Percentiles rank a stretch among this genome's conserved stretches.
Evolutionary conservation across 2,888 invertebrate species (phyloP).

Genomic region (Drosophila heteroneura): DNA sequence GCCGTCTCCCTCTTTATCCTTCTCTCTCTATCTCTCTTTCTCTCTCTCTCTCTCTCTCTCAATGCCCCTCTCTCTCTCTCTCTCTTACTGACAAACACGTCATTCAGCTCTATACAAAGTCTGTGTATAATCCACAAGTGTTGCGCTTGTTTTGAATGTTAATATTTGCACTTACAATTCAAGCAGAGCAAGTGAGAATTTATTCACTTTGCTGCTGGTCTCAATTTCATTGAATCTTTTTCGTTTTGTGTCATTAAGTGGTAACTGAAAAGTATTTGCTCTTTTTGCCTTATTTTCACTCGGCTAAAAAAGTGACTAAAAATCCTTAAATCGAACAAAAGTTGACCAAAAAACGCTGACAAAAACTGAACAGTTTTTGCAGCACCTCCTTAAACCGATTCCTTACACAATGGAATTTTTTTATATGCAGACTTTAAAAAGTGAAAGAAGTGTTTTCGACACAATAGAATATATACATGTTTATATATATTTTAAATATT

Average conservation of each 20-base stretch:
- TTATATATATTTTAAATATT: background rate
- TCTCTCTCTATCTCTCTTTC: background rate
- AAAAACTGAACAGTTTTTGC: background rate
- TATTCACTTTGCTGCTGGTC: constrained; percentile 65
- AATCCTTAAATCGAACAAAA: constrained; percentile 1
- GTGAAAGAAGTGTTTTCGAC: background rate
- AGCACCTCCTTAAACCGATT: background rate
- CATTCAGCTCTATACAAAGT: constrained; percentile 3
- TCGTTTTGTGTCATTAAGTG: constrained; percentile 52
- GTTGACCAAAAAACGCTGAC: constrained; percentile 4
- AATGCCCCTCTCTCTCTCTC: background rate
- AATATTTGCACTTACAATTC: constrained; percentile 78
- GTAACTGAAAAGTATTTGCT: constrained; percentile 52
- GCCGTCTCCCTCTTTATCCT: background rate
- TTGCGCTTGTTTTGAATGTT: constrained; percentile 78
- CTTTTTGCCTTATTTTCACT: constrained; percentile 36
- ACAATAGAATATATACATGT: background rate
- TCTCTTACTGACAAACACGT: constrained; percentile 1
- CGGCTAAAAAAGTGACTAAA: background rate
- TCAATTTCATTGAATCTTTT: constrained; percentile 61
- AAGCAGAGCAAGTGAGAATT: constrained; percentile 76
- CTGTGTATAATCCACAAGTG: constrained; percentile 68
- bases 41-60: background rate
- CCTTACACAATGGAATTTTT: background rate
- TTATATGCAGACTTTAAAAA: background rate